phyloP scores from a whole-genome alignment of 1,140 invertebrate genomes.

The Polypedilum pembai region DNA sequence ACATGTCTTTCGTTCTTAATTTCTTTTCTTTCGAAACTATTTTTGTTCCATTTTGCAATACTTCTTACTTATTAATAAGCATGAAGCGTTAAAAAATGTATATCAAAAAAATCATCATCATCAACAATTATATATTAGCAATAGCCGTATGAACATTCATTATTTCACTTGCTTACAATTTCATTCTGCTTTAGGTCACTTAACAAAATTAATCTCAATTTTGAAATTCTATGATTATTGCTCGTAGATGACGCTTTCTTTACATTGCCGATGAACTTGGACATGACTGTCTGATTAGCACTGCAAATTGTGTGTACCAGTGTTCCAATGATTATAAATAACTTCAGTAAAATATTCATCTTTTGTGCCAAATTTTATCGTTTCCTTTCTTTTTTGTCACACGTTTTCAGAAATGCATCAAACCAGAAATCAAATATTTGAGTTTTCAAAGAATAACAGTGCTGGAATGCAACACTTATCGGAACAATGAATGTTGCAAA shows the following conservation, averaged over 20 bases:
- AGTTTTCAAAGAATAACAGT: too few species aligned
- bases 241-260: not conserved
- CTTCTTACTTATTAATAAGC: not conserved
- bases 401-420: not conserved
- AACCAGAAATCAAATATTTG: too few species aligned
- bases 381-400: not conserved
- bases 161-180: constrained; percentile 1
- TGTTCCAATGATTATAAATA: constrained; percentile 11
- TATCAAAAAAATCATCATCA: not conserved
- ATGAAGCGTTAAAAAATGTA: not conserved
- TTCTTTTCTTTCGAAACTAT: not conserved
- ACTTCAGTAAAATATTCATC: not conserved
- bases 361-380: not conserved
- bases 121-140: not conserved
- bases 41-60: not conserved
- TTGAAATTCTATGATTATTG: not conserved
- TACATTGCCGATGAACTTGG: not conserved
- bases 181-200: constrained; percentile 17
- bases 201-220: constrained; percentile 20
- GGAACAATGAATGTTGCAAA: too few species aligned
- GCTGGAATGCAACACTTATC: too few species aligned
- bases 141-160: not conserved
- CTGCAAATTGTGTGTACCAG: not conserved
- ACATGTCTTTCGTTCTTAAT: constrained; percentile 5
- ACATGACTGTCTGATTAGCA: not conserved